Base-by-base conservation (phyloP, 2,888 invertebrate species). In the Lasioglossum figueresi region DNA sequence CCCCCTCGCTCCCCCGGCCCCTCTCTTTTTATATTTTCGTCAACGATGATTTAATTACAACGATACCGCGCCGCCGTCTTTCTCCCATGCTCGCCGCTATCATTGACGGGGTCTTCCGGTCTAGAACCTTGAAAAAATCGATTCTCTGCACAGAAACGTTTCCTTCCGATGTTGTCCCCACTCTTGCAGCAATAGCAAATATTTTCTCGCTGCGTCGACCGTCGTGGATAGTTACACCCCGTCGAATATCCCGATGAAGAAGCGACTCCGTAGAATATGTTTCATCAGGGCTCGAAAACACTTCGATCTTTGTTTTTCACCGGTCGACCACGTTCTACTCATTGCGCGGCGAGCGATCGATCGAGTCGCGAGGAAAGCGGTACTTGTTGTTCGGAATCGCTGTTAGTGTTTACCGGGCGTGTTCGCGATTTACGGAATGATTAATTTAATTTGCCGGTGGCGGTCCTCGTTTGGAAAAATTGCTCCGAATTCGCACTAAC, bases 1-100 rank as follows among this genome's bases (percentile, higher is more conserved):
- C 31, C n/a, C 76, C 68, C 27, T 43, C 23, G 23, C 34, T 23
- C 63, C 8, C 34, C 63, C 5, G 6, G 19, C 63, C 43, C 34
- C 76, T 27, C 79, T 71, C 43, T 75, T 85, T 82, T 82, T 76
- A 84, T 81, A 82, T 87, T 87, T 86, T 87, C 56, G 16, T 37
- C 71, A 45, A 56, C 68, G 68, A 75, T 72, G 71, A 78, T 85
- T 85, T 85, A 85, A 87, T 88, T 81, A 81, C 79, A 80, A 78
- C 76, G 80, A 83, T 73, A 78, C 81, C 52, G 48, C 14, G 59
- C 78, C 70, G 59, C 31, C 40, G 34, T 31, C 37, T 68, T 23
- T 34, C 37, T 73, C 63, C 4, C 27, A 23, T 52, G 19, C 31
- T 6, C 59, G 63, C 14, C 5, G 2, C 31, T 31, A 14, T 59